Evolutionary conservation across 2,888 invertebrate species (phyloP).

Genomic region (Isotomurus palustris): DNA sequence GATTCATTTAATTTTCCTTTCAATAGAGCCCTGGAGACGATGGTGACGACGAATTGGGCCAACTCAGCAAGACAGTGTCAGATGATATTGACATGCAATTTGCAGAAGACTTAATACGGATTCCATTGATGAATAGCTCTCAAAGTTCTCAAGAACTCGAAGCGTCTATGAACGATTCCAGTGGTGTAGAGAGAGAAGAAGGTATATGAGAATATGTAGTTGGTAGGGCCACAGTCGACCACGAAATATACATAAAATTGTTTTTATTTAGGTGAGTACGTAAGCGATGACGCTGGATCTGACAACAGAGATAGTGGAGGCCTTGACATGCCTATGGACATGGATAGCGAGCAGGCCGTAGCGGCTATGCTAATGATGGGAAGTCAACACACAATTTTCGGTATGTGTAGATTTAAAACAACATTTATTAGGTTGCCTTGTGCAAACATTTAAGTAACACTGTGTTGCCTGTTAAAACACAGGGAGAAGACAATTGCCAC

Average conservation of each 20-base stretch:
- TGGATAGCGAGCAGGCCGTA: conserved; percentile 57
- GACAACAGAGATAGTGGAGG: conserved; percentile 2
- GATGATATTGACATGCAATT: too few species aligned
- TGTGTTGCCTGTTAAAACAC: not conserved
- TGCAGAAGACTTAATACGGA: too few species aligned
- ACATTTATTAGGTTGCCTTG: conserved; percentile 9
- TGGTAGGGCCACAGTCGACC: too few species aligned
- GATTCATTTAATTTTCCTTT: not conserved
- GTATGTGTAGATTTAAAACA: conserved; percentile 1
- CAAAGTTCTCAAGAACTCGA: too few species aligned
- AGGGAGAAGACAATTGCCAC: too few species aligned
- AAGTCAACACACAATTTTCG: not conserved
- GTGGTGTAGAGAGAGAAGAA: not conserved
- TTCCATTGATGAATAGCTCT: too few species aligned
- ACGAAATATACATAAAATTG: too few species aligned
- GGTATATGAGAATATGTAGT: not conserved
- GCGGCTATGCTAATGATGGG: conserved; percentile 51
- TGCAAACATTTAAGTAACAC: not conserved
- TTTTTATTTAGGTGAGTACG: conserved; percentile 39
- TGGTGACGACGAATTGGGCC: too few species aligned
- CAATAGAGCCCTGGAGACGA: too few species aligned
- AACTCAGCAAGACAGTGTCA: too few species aligned
- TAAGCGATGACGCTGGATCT: conserved; percentile 42
- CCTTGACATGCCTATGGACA: conserved; percentile 51
- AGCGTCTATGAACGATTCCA: not conserved